Base-by-base conservation (phyloP, 1,140 invertebrate species). In the Rhagoletis pomonella region DNA sequence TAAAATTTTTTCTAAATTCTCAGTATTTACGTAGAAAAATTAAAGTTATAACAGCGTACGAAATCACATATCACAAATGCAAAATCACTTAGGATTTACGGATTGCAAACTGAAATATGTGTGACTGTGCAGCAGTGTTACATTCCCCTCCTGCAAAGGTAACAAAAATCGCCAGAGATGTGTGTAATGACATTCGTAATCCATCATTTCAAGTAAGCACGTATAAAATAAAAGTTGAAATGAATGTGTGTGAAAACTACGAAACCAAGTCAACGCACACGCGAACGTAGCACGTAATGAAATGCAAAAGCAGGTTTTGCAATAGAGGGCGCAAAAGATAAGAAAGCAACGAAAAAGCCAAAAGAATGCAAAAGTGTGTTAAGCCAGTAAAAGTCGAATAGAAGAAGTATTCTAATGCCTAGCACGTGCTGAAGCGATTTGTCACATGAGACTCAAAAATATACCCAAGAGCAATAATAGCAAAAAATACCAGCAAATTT, bases 381-480 rank as follows among this genome's bases (percentile, higher is more conserved):
- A 14, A 14, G 64, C 29, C 2, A 39, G n/a, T 39, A 29, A 29
- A 19, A 39, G 5, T 4, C 17, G 9, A 19, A 44, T 1, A 5
- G 60, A 14, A 12, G 60, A 42, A 86, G 67, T 44, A 87, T 87
- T 73, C 90, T 90, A 90, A 91, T 91, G 91, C 91, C 89, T 89
- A 90, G 90, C 91, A 91, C 91, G 91, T 91, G 91, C 90, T 89
- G 88, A 44, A 88, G 89, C 91, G 92, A 91, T 91, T 91, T 91
- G 91, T 91, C 91, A 91, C 91, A 92, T 92, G 91, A 92, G 91
- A 91, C 91, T 92, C 90, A 89, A 91, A 91, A 91, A 91, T 91
- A 92, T 91, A 89, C 91, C 91, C 91, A 64, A 89, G 90, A 90
- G 91, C 29, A 67, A 67, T 50, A 81, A 44, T 4, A 14, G 6